phyloP scores from a whole-genome alignment of 1,140 invertebrate species.

The Brachionus koreanus region DNA sequence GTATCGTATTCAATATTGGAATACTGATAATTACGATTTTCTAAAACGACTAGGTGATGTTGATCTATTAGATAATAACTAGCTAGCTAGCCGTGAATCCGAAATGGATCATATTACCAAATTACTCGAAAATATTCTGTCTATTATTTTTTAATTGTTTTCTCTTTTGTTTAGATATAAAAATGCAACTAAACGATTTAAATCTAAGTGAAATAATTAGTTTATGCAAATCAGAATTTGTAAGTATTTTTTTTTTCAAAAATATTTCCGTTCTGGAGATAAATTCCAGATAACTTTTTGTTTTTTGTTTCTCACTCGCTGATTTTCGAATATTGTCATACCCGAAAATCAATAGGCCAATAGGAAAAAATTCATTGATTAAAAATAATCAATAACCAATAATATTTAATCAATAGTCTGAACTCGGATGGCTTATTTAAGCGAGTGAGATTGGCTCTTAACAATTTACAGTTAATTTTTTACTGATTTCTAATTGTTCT shows the following conservation, averaged over 20 bases:
- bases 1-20: neutral
- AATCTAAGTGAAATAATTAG: conserved; percentile 20
- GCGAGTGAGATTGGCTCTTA: neutral
- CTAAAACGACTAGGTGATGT: conserved; percentile 17
- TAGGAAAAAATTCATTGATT: neutral
- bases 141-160: neutral
- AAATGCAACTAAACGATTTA: conserved; percentile 9
- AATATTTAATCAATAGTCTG: neutral
- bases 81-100: neutral
- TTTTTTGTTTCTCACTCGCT: neutral
- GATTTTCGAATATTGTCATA: conserved; percentile 10
- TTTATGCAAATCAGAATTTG: conserved; percentile 43
- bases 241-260: conserved; percentile 1
- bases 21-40: conserved; percentile 25
- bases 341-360: neutral
- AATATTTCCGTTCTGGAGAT: conserved; percentile 35
- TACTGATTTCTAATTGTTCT: neutral
- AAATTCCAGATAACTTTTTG: neutral
- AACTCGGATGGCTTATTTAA: neutral
- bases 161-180: neutral
- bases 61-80: conserved; percentile 30
- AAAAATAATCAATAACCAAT: neutral
- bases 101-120: neutral
- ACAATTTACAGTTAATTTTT: neutral
- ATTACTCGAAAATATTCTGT: neutral